Evolutionary conservation across 2,888 invertebrate species (phyloP).

Genomic region (Ceraclea dissimilis): DNA sequence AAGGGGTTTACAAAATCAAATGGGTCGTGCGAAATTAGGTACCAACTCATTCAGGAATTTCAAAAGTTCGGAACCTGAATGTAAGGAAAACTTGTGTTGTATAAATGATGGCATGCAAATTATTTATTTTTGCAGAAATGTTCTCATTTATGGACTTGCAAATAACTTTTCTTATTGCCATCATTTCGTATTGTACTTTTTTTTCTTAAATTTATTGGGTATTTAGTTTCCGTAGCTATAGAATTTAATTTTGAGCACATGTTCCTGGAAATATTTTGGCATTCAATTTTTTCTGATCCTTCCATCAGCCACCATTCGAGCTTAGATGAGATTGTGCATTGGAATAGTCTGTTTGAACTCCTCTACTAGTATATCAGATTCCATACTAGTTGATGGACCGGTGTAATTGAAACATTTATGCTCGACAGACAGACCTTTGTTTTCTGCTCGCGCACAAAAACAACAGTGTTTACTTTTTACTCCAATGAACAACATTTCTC

Average conservation of each 20-base stretch:
- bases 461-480: constrained; percentile 30
- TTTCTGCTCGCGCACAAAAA: constrained; percentile 28
- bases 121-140: too few relatives aligned
- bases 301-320: constrained; percentile 31
- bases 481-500: constrained; percentile 29
- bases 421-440: constrained; percentile 19
- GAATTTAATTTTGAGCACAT: constrained; percentile 2
- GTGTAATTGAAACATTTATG: constrained; percentile 31
- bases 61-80: too few relatives aligned
- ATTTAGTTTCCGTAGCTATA: background rate
- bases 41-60: too few relatives aligned
- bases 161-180: too few relatives aligned
- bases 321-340: constrained; percentile 29
- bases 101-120: too few relatives aligned
- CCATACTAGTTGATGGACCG: constrained; percentile 31
- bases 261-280: constrained; percentile 28
- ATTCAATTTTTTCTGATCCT: constrained; percentile 31
- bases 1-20: too few relatives aligned
- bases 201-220: background rate
- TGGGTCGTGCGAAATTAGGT: too few relatives aligned
- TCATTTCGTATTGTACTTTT: too few relatives aligned
- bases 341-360: constrained; percentile 29
- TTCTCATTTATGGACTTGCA: too few relatives aligned
- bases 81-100: too few relatives aligned
- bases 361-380: constrained; percentile 30